phyloP scores from a whole-genome alignment of 2,888 invertebrate species.

The Ptychoptera albimana region DNA sequence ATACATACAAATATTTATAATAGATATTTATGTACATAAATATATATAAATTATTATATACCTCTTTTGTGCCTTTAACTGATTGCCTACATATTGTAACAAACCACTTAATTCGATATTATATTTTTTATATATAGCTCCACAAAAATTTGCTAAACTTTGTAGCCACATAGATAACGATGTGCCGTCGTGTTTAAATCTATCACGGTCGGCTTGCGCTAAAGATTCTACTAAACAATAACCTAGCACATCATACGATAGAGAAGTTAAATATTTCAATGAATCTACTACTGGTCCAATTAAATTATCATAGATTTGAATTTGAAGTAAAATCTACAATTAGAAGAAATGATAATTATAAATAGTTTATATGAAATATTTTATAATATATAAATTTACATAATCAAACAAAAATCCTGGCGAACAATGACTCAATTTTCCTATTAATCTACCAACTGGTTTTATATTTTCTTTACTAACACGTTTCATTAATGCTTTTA shows the following conservation, averaged over 20 bases:
- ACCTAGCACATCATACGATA: conserved; percentile 92
- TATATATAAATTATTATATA: conserved; percentile 25
- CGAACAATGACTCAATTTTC: conserved; percentile 91
- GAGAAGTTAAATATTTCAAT: conserved; percentile 82
- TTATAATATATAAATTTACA: conserved; percentile 31
- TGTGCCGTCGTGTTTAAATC: conserved; percentile 77
- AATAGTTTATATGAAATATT: background rate
- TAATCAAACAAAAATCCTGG: conserved; percentile 95
- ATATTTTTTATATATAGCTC: conserved; percentile 94
- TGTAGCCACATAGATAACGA: conserved; percentile 90
- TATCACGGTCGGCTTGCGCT: conserved; percentile 55
- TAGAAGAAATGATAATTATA: conserved; percentile 10
- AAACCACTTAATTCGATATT: conserved; percentile 88
- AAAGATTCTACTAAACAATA: conserved; percentile 91
- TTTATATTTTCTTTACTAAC: conserved; percentile 98
- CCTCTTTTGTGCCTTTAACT: conserved; percentile 92
- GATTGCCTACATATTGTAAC: conserved; percentile 92
- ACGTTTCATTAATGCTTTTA: conserved; percentile 92
- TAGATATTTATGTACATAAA: no score
- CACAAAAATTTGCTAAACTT: conserved; percentile 88
- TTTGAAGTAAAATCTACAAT: conserved; percentile 58
- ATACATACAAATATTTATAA: no score
- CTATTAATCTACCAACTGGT: conserved; percentile 86
- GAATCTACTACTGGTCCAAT: conserved; percentile 96
- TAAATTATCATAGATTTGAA: conserved; percentile 86